Percentiles rank a stretch among this genome's conserved stretches.
Conservation (phyloP, 2,888 invertebrate species). For the Lagria hirta region DNA sequence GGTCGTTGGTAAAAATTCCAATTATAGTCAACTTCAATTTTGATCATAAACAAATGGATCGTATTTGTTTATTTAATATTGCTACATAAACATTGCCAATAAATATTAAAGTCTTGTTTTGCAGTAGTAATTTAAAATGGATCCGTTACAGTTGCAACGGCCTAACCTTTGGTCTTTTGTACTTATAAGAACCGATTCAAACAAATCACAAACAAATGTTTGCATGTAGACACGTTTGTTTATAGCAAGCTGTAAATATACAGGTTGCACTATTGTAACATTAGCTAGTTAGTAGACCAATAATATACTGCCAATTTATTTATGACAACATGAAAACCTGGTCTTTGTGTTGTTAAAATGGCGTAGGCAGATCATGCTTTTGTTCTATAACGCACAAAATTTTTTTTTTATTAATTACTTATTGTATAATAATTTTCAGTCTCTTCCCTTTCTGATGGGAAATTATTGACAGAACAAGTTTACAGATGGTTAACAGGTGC, state of each 20-base stretch:
- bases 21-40: too few species aligned
- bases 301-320: slow-evolving; percentile 29
- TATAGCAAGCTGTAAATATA: slow-evolving; percentile 31
- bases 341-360: slow-evolving; percentile 24
- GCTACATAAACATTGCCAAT: too few species aligned
- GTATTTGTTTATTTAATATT: too few species aligned
- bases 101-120: too few species aligned
- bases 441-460: too few species aligned
- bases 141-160: slow-evolving; percentile 8
- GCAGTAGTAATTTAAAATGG: slow-evolving; percentile 4
- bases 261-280: slow-evolving; percentile 32
- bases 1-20: too few species aligned
- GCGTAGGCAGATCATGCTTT: slow-evolving; percentile 21
- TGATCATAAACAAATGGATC: too few species aligned
- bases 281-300: slow-evolving; percentile 29
- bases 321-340: slow-evolving; percentile 25
- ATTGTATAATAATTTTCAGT: background rate
- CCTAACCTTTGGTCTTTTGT: slow-evolving; percentile 16
- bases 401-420: background rate
- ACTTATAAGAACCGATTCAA: too few species aligned
- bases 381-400: slow-evolving; percentile 15
- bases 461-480: slow-evolving; percentile 27
- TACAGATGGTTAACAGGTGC: slow-evolving; percentile 29
- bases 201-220: slow-evolving; percentile 30
- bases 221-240: slow-evolving; percentile 29